phyloP scores from a whole-genome alignment of 2,888 invertebrate genomes.

The Kuschelorhynchus macadamiae region DNA sequence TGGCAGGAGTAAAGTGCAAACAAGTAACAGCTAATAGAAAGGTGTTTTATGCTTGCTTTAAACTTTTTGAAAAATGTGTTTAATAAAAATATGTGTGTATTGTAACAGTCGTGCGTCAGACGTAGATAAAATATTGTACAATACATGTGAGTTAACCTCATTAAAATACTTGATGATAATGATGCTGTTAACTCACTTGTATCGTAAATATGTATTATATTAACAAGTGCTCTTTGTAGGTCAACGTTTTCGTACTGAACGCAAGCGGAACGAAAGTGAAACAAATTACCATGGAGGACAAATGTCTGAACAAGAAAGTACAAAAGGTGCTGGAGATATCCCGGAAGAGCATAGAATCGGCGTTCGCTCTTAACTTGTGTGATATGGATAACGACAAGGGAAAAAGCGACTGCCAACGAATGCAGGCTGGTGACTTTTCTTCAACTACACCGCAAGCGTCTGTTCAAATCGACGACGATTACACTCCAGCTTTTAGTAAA shows the following conservation, averaged over 20 bases:
- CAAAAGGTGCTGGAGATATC: conserved; percentile 52
- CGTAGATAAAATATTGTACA: no score
- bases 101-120: no score
- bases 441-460: neutral
- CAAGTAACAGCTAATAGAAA: no score
- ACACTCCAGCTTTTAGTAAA: conserved; percentile 42
- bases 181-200: no score
- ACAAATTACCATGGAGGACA: conserved; percentile 2
- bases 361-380: conserved; percentile 29
- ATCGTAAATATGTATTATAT: no score
- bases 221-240: conserved; percentile 50
- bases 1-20: no score
- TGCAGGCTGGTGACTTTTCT: conserved; percentile 13
- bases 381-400: conserved; percentile 17
- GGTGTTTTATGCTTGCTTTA: no score
- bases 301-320: conserved; percentile 16
- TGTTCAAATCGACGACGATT: conserved; percentile 21
- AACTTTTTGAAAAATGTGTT: no score
- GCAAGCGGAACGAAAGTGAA: conserved; percentile 24
- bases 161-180: no score
- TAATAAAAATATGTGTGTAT: no score
- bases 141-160: no score
- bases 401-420: neutral
- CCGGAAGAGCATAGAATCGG: conserved; percentile 47
- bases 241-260: conserved; percentile 57